Evolutionary conservation across 2,797 vertebrate genomes (phyloP).

Genomic region (Perodicticus potto): DNA sequence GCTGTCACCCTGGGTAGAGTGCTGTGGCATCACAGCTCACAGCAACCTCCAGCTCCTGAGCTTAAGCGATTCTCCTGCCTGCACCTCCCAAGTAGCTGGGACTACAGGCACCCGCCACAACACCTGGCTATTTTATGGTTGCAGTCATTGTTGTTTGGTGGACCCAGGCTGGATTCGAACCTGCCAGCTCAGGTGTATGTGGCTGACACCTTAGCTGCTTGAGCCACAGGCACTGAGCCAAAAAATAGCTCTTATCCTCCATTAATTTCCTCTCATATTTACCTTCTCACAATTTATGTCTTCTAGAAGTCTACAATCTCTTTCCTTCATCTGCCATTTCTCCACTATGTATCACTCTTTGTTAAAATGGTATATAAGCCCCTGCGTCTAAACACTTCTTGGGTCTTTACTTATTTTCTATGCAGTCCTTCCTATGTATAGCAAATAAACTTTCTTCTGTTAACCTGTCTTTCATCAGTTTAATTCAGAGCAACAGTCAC

Average conservation of each 20-base stretch:
- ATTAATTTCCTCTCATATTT: not conserved
- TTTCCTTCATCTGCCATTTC: not conserved
- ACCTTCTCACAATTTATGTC: not conserved
- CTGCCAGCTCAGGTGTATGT: too few relatives aligned
- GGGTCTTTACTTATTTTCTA: not conserved
- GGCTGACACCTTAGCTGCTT: too few relatives aligned
- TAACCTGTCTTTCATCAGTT: not conserved
- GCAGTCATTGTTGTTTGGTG: too few relatives aligned
- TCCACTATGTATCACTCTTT: not conserved
- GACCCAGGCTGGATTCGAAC: too few relatives aligned
- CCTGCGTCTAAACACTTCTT: not conserved
- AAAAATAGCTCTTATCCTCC: conserved; percentile 24
- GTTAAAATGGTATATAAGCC: not conserved
- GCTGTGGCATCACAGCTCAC: too few relatives aligned
- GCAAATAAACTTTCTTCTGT: not conserved
- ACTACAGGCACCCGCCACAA: too few relatives aligned
- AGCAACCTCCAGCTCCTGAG: too few relatives aligned
- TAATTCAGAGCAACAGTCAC: not conserved
- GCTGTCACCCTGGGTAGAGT: too few relatives aligned
- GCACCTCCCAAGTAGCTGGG: too few relatives aligned
- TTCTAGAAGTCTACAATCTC: not conserved
- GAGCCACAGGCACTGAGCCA: too few relatives aligned
- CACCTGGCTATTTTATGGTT: too few relatives aligned
- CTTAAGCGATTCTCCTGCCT: too few relatives aligned
- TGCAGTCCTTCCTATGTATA: not conserved